These are phyloP conservation scores for Quadroppia sp. DNA, from an alignment of 2,888 invertebrate genomes.

Conservation along the genomic window DNA sequence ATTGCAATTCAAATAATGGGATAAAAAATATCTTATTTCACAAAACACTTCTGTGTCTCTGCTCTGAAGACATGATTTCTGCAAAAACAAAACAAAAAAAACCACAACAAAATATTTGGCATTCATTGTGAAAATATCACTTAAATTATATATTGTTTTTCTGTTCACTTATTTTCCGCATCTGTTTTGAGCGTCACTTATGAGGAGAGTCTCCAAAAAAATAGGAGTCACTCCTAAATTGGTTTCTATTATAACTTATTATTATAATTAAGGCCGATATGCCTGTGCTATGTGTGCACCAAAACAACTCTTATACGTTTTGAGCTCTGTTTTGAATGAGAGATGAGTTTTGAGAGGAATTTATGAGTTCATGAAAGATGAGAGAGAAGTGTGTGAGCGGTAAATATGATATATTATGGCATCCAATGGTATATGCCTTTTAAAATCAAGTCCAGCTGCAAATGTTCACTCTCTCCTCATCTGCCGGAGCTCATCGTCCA, in stretches of 20 bases:
- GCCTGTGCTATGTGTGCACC: neutral
- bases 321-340: neutral
- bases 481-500: neutral
- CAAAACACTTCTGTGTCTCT: neutral
- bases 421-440: neutral
- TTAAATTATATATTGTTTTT: neutral
- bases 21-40: neutral
- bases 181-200: neutral
- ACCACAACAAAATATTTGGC: neutral
- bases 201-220: neutral
- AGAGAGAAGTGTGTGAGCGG: constrained; percentile 13
- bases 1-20: neutral
- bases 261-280: neutral
- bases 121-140: neutral
- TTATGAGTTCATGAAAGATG: neutral
- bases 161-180: neutral
- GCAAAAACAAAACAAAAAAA: neutral
- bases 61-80: neutral
- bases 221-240: neutral
- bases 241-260: neutral
- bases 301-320: neutral
- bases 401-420: neutral
- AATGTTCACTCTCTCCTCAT: neutral
- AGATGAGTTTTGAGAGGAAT: neutral
- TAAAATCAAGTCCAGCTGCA: constrained; percentile 29